Evolutionary conservation across 2,888 invertebrate species (phyloP).

Genomic region (Abrostola triplasia): DNA sequence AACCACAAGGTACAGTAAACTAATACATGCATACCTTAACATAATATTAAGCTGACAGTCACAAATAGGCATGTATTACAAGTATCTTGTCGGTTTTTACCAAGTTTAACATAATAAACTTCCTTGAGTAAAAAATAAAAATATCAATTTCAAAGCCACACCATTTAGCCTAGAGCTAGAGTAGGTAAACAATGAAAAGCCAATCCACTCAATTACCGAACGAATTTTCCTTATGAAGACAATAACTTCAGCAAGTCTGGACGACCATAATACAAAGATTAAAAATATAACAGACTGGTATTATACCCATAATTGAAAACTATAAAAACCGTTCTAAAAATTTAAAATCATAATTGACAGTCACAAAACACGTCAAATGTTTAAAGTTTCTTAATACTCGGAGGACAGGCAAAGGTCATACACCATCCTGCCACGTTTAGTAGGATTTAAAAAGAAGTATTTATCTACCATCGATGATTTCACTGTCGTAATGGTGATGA

Average conservation of each 20-base stretch:
- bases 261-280: neutral
- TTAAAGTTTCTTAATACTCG: slow-evolving; percentile 2
- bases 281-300: neutral
- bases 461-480: slow-evolving; percentile 27
- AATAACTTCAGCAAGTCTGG: neutral
- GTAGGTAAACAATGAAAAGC: neutral
- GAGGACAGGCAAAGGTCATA: slow-evolving; percentile 21
- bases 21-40: too few species aligned
- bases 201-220: neutral
- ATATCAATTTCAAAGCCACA: neutral
- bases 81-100: too few species aligned
- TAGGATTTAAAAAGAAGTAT: slow-evolving; percentile 16
- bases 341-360: neutral
- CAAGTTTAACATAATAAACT: too few species aligned
- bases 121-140: too few species aligned
- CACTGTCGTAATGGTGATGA: slow-evolving; percentile 20
- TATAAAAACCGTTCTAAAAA: neutral
- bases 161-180: neutral
- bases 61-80: too few species aligned
- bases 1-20: too few species aligned
- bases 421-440: slow-evolving; percentile 6
- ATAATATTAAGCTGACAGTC: too few species aligned
- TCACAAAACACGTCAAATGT: neutral
- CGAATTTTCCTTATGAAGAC: neutral
- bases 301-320: neutral